A percentile compares a stretch with the other conserved stretches of the same genome.
Evolutionary conservation across 2,113 vertebrate genomes (phyloP).

Genomic region (Pangasianodon hypophthalmus): DNA sequence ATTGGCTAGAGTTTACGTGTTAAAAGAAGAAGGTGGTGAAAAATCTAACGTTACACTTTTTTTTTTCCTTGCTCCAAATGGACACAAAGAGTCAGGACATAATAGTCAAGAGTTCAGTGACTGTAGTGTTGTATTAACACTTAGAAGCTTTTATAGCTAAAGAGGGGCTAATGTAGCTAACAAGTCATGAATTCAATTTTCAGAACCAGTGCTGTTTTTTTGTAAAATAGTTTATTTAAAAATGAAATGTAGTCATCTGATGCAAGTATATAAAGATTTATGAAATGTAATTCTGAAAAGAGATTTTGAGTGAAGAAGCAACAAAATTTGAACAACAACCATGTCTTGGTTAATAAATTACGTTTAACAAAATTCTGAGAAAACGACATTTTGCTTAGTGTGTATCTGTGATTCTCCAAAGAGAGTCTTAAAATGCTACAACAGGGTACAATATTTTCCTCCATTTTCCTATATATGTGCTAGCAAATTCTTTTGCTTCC

Average conservation of each 20-base stretch:
- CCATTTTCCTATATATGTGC: background rate
- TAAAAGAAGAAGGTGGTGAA: background rate
- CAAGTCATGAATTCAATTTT: background rate
- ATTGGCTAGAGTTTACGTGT: background rate
- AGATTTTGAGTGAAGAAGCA: background rate
- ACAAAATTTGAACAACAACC: background rate
- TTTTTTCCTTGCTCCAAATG: background rate
- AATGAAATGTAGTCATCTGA: background rate
- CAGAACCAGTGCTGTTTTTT: background rate
- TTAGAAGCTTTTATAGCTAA: background rate
- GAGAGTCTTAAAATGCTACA: conserved; percentile 3
- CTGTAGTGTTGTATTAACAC: background rate
- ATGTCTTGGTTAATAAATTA: background rate
- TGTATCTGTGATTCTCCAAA: background rate
- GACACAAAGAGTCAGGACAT: background rate
- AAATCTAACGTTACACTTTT: background rate
- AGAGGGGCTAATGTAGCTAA: background rate
- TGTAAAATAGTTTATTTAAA: background rate
- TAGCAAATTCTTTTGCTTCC: conserved; percentile 1
- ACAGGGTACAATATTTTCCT: background rate
- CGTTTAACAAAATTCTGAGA: background rate
- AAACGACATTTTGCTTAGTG: background rate
- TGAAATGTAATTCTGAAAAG: background rate
- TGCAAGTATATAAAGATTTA: background rate
- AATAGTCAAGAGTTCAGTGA: background rate